These are phyloP conservation scores for Drosophila suboccidentalis DNA, from an alignment of 2,888 invertebrate genomes.

Conservation along the genomic window DNA sequence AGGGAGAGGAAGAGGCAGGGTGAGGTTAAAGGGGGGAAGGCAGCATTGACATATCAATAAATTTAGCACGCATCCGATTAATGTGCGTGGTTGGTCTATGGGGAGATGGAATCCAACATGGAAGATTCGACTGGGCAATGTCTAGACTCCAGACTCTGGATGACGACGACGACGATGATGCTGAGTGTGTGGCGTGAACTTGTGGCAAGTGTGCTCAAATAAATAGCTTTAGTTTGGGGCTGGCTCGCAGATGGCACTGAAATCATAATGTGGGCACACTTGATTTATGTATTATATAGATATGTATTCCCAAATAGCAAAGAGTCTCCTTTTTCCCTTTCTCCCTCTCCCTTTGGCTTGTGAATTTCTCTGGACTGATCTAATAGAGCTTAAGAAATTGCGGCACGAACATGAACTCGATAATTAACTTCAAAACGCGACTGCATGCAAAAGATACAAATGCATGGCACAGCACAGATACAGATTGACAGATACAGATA, in stretches of 20 bases:
- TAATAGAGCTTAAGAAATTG: constrained; percentile 77
- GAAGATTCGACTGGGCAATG: constrained; percentile 33
- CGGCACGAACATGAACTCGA: constrained; percentile 78
- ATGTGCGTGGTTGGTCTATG: constrained; percentile 55
- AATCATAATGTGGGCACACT: constrained; percentile 51
- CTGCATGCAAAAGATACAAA: constrained; percentile 67
- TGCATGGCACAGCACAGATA: constrained; percentile 28
- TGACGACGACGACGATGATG: constrained; percentile 25
- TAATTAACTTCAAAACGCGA: constrained; percentile 73
- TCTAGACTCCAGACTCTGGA: constrained; percentile 27
- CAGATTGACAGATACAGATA: constrained; percentile 52
- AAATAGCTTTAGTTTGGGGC: constrained; percentile 25
- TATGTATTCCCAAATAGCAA: constrained; percentile 8
- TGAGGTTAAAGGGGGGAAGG: background rate
- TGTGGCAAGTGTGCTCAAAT: constrained; percentile 27
- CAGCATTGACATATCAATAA: constrained; percentile 67
- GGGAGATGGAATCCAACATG: constrained; percentile 16
- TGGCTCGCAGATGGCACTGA: constrained; percentile 64
- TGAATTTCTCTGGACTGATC: constrained; percentile 63
- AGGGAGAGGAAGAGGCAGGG: background rate
- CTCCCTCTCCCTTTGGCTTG: constrained; percentile 20
- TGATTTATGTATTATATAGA: constrained; percentile 40
- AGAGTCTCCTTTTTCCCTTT: background rate
- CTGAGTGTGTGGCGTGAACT: constrained; percentile 20
- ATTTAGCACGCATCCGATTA: constrained; percentile 75